A percentile compares a stretch with the other conserved stretches of the same genome.
Evolutionary conservation across 2,113 vertebrate genomes (phyloP).

Genomic region (Neodontobutis hainanensis): DNA sequence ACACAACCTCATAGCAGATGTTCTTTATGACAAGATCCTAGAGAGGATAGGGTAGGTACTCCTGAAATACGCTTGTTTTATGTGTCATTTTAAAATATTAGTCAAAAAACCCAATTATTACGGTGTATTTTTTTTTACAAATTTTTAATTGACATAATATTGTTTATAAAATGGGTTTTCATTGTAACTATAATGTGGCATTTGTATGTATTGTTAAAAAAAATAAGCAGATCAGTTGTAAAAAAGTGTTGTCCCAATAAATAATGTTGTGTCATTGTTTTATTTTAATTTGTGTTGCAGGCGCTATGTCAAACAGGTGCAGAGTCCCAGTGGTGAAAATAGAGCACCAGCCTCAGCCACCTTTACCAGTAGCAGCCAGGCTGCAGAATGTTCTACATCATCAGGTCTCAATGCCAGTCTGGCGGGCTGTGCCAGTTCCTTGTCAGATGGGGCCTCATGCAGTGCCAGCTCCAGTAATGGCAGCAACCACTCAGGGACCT

Average conservation of each 20-base stretch:
- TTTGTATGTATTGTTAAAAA: no score
- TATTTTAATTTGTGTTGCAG: constrained; percentile 64
- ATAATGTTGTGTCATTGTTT: neutral
- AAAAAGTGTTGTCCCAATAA: neutral
- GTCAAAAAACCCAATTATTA: no score
- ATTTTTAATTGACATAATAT: no score
- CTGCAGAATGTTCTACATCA: constrained; percentile 71
- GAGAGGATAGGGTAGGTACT: constrained; percentile 88
- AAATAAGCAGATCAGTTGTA: neutral
- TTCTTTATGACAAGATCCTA: constrained; percentile 85
- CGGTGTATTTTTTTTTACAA: no score
- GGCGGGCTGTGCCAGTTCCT: constrained; percentile 65
- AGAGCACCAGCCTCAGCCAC: constrained; percentile 71
- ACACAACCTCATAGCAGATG: constrained; percentile 86
- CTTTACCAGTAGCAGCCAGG: constrained; percentile 70
- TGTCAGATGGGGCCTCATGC: constrained; percentile 73
- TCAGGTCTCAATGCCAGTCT: constrained; percentile 61
- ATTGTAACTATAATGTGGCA: no score
- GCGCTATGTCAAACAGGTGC: constrained; percentile 87
- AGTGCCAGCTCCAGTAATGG: constrained; percentile 72
- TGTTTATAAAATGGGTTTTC: no score
- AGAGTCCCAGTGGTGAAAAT: constrained; percentile 74
- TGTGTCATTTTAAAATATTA: neutral
- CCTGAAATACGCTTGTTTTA: neutral
- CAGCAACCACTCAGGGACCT: constrained; percentile 78